phyloP scores from a whole-genome alignment of 1,140 invertebrate genomes.

The Helicoverpa zea region DNA sequence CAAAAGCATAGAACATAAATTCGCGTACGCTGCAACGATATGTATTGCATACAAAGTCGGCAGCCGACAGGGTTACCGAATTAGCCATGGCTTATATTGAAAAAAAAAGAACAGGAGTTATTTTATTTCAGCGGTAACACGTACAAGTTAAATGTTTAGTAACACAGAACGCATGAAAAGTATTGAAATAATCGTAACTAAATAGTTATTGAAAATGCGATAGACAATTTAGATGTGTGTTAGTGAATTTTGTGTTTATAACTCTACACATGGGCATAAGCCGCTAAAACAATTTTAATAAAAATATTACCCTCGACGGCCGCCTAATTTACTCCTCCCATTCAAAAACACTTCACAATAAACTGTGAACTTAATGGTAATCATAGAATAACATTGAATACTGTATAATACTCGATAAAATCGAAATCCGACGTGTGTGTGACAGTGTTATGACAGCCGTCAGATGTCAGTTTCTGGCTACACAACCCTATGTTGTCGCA shows the following conservation, averaged over 20 bases:
- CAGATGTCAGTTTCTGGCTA: constrained; percentile 37
- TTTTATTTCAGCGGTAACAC: not conserved
- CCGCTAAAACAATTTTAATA: not conserved
- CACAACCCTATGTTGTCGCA: constrained; percentile 36
- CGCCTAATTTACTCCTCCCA: constrained; percentile 27
- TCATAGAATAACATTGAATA: constrained; percentile 35
- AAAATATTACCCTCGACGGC: not conserved
- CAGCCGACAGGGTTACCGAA: constrained; percentile 35
- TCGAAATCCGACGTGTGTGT: constrained; percentile 42
- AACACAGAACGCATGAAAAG: not conserved
- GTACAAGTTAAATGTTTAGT: not conserved
- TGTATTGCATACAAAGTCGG: constrained; percentile 51
- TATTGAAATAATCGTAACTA: not conserved
- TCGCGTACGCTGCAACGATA: constrained; percentile 47
- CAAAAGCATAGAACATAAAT: constrained; percentile 53
- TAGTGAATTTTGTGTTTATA: too few species aligned
- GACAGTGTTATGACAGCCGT: constrained; percentile 44
- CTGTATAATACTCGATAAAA: constrained; percentile 40
- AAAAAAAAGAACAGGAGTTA: constrained; percentile 21
- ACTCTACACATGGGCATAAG: too few species aligned
- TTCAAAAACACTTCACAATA: constrained; percentile 2
- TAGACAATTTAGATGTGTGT: too few species aligned
- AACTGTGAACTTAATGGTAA: constrained; percentile 24
- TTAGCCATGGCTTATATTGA: constrained; percentile 16
- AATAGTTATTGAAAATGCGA: too few species aligned